Evolutionary conservation across 2,888 invertebrate species (phyloP).

Genomic region (Blera fallax): DNA sequence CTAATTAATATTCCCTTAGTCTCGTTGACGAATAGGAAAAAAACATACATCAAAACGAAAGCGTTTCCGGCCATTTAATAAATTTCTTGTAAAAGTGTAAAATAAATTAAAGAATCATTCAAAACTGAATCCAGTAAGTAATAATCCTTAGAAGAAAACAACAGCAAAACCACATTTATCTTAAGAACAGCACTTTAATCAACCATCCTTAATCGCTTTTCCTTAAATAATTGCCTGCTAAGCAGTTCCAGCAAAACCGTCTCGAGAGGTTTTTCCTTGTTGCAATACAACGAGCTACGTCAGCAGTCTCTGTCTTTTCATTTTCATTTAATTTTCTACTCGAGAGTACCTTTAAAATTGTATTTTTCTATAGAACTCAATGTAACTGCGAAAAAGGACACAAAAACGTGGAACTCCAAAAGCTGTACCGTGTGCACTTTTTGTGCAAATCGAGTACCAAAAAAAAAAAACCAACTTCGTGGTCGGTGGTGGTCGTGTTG

Average conservation of each 20-base stretch:
- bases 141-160: neutral
- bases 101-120: neutral
- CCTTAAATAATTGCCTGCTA: constrained; percentile 21
- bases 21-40: no score
- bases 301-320: neutral
- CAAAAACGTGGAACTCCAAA: neutral
- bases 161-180: constrained; percentile 30
- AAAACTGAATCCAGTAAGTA: neutral
- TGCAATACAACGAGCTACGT: neutral
- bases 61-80: no score
- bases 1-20: no score
- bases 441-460: constrained; percentile 18
- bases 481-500: constrained; percentile 48
- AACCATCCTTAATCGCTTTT: constrained; percentile 21
- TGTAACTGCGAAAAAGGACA: neutral
- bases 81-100: no score
- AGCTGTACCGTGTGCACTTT: neutral
- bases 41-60: no score
- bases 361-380: neutral
- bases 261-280: neutral
- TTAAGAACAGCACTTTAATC: constrained; percentile 1
- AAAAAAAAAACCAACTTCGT: constrained; percentile 54
- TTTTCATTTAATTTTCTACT: neutral
- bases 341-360: neutral
- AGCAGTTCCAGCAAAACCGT: constrained; percentile 7